These are phyloP conservation scores for Prenolepis imparis DNA, from an alignment of 2,888 invertebrate genomes.

Conservation along the genomic window DNA sequence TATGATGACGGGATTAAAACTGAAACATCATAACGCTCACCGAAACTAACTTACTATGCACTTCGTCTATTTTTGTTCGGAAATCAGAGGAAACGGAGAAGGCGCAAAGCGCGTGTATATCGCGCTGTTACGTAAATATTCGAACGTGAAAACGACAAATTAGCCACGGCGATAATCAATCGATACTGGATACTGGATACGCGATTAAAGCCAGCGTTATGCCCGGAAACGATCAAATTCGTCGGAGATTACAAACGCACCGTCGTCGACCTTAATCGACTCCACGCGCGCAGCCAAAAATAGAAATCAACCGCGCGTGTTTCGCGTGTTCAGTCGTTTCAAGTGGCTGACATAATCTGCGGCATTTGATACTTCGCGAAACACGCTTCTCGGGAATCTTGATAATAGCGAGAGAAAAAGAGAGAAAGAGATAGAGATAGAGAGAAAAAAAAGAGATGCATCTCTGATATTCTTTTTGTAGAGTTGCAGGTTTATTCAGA, in stretches of 20 bases:
- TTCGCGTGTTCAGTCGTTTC: constrained; percentile 37
- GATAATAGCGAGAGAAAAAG: constrained; percentile 16
- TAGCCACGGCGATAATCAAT: constrained; percentile 53
- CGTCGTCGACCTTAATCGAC: constrained; percentile 56
- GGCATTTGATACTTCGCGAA: constrained; percentile 37
- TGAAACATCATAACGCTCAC: constrained; percentile 18
- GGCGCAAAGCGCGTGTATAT: constrained; percentile 20
- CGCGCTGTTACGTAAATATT: constrained; percentile 39
- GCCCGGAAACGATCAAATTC: constrained; percentile 50
- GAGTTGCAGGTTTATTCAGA: constrained; percentile 60
- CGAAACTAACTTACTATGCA: constrained; percentile 3
- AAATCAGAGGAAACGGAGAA: constrained; percentile 59
- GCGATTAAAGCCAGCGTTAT: constrained; percentile 16
- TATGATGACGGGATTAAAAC: neutral
- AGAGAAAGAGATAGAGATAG: neutral
- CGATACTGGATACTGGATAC: constrained; percentile 35
- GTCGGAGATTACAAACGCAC: constrained; percentile 45
- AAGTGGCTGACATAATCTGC: constrained; percentile 49
- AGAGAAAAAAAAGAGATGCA: neutral
- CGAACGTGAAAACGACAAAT: constrained; percentile 38
- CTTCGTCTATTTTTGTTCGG: constrained; percentile 71
- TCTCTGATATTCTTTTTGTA: neutral
- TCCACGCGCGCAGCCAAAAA: constrained; percentile 47
- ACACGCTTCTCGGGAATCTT: neutral
- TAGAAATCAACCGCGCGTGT: constrained; percentile 50